Evolutionary conservation across 2,888 invertebrate species (phyloP).

Genomic region (Tipula helvola): DNA sequence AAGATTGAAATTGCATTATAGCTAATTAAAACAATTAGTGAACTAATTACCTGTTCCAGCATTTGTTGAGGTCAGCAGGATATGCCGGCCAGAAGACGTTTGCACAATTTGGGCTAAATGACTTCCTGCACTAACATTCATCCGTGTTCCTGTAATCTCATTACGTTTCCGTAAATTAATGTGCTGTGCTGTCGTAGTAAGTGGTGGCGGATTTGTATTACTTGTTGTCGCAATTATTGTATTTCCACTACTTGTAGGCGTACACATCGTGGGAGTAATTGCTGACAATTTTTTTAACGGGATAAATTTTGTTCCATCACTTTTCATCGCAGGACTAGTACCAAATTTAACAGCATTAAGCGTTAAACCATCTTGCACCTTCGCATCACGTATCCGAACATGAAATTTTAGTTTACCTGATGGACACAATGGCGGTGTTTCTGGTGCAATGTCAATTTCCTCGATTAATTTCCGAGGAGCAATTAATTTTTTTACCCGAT

Average conservation of each 20-base stretch:
- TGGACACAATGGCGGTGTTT: constrained; percentile 49
- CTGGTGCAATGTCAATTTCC: constrained; percentile 48
- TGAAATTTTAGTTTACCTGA: constrained; percentile 51
- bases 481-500: constrained; percentile 63
- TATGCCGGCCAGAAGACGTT: constrained; percentile 55
- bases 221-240: neutral
- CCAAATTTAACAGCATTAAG: constrained; percentile 30
- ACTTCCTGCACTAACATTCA: constrained; percentile 15
- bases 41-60: constrained; percentile 23
- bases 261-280: neutral
- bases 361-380: constrained; percentile 28
- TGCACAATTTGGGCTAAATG: constrained; percentile 53
- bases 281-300: constrained; percentile 10
- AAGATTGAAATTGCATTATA: neutral
- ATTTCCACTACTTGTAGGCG: neutral
- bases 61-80: constrained; percentile 43
- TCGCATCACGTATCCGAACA: constrained; percentile 37
- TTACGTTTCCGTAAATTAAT: constrained; percentile 31
- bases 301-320: constrained; percentile 23
- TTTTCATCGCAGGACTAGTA: constrained; percentile 37
- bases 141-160: constrained; percentile 25
- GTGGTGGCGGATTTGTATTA: constrained; percentile 19
- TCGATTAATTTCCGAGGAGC: constrained; percentile 58
- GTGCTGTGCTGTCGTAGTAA: constrained; percentile 25
- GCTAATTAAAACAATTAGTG: neutral